Percentiles rank a stretch among this genome's conserved stretches.
phyloP scores from a whole-genome alignment of 2,113 vertebrate genomes.

The Chroicocephalus ridibundus region DNA sequence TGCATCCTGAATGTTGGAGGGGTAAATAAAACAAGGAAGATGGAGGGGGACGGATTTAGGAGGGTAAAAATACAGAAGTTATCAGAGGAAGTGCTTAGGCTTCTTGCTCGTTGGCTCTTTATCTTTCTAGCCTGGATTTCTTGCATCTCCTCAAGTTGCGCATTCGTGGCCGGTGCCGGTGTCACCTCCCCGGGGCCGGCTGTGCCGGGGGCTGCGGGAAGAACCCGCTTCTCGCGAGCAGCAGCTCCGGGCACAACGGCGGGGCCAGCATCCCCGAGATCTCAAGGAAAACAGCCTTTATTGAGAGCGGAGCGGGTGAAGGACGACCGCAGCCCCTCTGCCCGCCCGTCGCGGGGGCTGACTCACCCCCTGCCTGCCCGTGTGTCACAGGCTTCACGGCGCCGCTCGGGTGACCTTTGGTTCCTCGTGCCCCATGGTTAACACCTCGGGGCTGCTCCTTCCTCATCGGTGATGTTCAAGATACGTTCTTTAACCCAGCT shows the following conservation, averaged over 20 bases:
- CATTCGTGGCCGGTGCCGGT: fast-evolving
- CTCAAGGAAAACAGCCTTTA: fast-evolving
- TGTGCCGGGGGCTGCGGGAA: neutral
- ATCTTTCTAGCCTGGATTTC: neutral
- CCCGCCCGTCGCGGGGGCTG: neutral
- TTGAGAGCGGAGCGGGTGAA: neutral
- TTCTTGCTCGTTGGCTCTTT: neutral
- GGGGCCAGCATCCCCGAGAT: neutral
- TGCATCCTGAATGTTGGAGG: neutral
- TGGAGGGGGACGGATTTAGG: neutral
- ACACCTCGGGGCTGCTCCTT: neutral
- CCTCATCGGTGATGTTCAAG: neutral
- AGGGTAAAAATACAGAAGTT: neutral
- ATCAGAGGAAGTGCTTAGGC: neutral
- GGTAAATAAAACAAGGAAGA: neutral
- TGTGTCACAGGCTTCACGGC: neutral
- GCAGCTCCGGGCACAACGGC: fast-evolving
- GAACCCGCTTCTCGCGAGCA: neutral
- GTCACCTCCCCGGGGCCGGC: neutral
- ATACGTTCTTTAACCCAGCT: fast-evolving
- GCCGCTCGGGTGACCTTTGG: neutral
- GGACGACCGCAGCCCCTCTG: neutral
- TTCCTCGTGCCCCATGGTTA: neutral
- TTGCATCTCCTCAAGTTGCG: neutral
- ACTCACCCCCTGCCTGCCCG: neutral